Conservation (phyloP, 92 coral and sea anemone genomes). For the Isaurus tuberculatus region DNA sequence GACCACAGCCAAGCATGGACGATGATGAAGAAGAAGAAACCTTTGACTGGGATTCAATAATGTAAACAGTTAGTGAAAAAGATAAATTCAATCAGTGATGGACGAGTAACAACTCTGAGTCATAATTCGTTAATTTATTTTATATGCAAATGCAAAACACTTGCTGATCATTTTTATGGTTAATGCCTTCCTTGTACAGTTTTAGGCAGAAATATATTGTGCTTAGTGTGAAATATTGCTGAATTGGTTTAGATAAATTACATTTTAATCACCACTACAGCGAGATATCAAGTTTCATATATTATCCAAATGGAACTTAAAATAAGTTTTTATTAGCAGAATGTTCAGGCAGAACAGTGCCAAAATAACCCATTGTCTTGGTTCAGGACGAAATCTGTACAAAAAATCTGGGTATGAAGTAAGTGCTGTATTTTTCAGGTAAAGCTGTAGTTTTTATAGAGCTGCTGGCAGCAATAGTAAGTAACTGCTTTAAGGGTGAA, state of each 20-base stretch:
- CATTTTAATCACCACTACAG: background rate
- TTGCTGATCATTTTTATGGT: background rate
- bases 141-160: conserved; percentile 12
- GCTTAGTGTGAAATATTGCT: background rate
- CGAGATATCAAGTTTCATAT: background rate
- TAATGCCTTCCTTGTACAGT: conserved; percentile 27
- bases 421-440: background rate
- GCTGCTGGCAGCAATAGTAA: background rate
- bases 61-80: conserved; percentile 50
- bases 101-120: conserved; percentile 24
- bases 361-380: background rate
- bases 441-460: background rate
- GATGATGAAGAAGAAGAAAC: conserved; percentile 95
- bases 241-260: background rate
- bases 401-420: background rate
- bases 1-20: conserved; percentile 61
- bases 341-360: background rate
- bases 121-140: conserved; percentile 32
- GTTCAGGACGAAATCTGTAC: background rate
- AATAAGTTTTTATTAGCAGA: background rate
- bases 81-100: conserved; percentile 18
- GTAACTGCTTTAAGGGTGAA: background rate
- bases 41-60: conserved; percentile 99
- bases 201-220: background rate
- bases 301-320: background rate